Evolutionary conservation across 2,888 invertebrate genomes (phyloP).

Genomic region (Rhimphoctona megacephalus): DNA sequence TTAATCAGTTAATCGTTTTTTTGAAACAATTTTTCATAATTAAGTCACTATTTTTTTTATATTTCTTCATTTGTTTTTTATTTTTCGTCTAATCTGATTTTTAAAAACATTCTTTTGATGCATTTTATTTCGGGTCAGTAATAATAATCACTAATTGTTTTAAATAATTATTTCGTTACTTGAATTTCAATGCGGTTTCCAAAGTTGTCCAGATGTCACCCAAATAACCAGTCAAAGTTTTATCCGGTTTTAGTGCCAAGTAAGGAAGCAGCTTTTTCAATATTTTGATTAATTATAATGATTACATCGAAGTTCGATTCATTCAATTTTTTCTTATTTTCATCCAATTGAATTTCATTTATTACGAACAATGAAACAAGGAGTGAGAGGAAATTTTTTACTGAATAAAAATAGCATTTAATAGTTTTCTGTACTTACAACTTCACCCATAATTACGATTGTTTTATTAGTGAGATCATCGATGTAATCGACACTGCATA

Average conservation of each 20-base stretch:
- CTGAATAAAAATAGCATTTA: not conserved
- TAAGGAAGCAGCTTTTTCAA: conserved; percentile 82
- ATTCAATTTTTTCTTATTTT: not conserved
- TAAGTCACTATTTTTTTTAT: too few relatives aligned
- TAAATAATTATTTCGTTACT: conserved; percentile 73
- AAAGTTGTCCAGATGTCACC: conserved; percentile 84
- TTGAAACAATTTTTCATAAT: too few relatives aligned
- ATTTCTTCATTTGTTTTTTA: too few relatives aligned
- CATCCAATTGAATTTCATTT: not conserved
- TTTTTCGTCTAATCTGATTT: too few relatives aligned
- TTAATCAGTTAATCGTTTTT: not conserved
- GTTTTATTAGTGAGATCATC: conserved; percentile 76
- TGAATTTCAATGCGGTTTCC: conserved; percentile 81
- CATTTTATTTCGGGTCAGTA: too few relatives aligned
- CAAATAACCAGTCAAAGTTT: conserved; percentile 81
- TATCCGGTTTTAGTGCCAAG: conserved; percentile 76
- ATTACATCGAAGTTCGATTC: not conserved
- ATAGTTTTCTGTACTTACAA: conserved; percentile 74
- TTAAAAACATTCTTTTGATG: too few relatives aligned
- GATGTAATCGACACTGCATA: conserved; percentile 74
- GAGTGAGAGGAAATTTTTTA: not conserved
- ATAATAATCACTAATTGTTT: not conserved
- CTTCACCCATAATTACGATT: conserved; percentile 79
- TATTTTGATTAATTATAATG: not conserved
- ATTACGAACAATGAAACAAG: too few relatives aligned